Percentiles rank a stretch among this genome's conserved stretches.
Conservation (phyloP, 2,797 vertebrate species). For the Halcyon leucocephala region DNA sequence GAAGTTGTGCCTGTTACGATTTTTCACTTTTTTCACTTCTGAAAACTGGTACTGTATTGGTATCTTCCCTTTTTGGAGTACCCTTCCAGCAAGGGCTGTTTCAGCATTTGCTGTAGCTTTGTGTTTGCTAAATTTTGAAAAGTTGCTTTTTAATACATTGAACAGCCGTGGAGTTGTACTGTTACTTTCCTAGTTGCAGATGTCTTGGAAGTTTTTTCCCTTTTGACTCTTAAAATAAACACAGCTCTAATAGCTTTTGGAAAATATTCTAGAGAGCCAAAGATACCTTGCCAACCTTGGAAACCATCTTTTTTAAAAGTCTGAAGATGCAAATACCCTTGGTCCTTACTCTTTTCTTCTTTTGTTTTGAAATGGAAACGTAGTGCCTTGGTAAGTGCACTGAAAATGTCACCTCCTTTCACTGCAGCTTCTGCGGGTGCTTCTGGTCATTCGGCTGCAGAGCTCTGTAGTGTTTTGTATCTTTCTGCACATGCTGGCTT, state of each 20-base stretch:
- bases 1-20: neutral
- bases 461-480: accelerated
- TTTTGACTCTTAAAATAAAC: neutral
- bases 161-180: neutral
- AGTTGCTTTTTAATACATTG: neutral
- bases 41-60: neutral
- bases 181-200: neutral
- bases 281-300: neutral
- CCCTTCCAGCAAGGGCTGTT: neutral
- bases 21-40: neutral
- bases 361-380: neutral
- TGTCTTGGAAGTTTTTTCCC: neutral
- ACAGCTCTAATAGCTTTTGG: neutral
- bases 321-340: neutral
- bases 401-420: neutral
- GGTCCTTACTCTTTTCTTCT: neutral
- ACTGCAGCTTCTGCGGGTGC: neutral
- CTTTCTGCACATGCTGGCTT: neutral
- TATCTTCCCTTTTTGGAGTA: neutral
- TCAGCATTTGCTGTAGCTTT: neutral
- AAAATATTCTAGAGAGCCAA: neutral
- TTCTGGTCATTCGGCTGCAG: neutral
- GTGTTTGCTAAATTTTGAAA: neutral
- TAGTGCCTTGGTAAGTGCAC: constrained; percentile 57
- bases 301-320: neutral